Base-by-base conservation (phyloP, 2,113 vertebrate species). In the Sphyrna mokarran region DNA sequence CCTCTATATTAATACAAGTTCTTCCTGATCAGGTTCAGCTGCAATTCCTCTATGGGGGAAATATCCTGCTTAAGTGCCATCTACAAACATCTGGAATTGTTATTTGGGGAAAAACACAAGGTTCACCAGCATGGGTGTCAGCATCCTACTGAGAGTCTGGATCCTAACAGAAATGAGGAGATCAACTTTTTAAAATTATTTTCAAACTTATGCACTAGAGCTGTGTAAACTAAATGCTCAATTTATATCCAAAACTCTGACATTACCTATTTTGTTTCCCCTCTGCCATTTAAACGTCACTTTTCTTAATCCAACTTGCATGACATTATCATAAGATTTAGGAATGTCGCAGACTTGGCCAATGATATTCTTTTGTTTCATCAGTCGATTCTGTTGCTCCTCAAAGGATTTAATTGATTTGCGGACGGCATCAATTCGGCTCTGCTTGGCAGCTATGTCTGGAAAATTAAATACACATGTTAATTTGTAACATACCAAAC, bases 251-350 rank as follows among this genome's bases (percentile, higher is more conserved):
- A 72, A 13, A 95, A 95, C 69, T 95, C 96, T 16, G 94, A 96
- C 72, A 97, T 69, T 97, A 99, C 99, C 99, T 26, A 99, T 99
- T 97, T 99, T 99, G 97, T 99, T 99, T 97, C 99, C 99, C 97
- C 99, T 98, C 96, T 99, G 99, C 99, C 99, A 99, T 97, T 99
- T 99, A 97, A 99, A 99, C 95, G 99, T 99, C 97, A 99, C 99
- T 97, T 99, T 99, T 96, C 99, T 98, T 96, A 99, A 98, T 93
- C 99, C 99, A 0, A 99, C 99, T 0, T 99, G 99, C 99, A 99
- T 99, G 96, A 99, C 97, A 1, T 99, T 99, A 97, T 99, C 99
- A 0, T 99, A 99, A 95, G 98, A 99, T 95, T 99, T 99, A 0
- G 99, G 99, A 0, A 98, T 99, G 96, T 99, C 98, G 96, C 99